Evolutionary conservation across 2,888 invertebrate species (phyloP).

Genomic region (Ichneumoninae sp.): DNA sequence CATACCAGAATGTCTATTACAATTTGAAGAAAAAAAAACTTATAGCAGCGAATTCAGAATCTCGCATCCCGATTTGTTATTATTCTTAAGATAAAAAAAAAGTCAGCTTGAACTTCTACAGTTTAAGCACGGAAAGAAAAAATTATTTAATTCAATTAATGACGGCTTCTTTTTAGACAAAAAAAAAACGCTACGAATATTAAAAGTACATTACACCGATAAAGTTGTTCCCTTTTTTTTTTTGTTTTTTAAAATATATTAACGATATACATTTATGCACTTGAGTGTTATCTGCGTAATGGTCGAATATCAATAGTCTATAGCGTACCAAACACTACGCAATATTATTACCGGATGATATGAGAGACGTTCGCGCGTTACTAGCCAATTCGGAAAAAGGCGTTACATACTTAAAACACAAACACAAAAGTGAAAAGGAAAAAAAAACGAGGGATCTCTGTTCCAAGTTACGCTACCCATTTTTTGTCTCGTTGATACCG

Average conservation of each 20-base stretch:
- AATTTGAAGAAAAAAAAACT: slow-evolving; percentile 28
- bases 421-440: slow-evolving; percentile 26
- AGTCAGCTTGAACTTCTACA: slow-evolving; percentile 20
- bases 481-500: slow-evolving; percentile 56
- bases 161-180: slow-evolving; percentile 58
- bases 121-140: slow-evolving; percentile 37
- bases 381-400: slow-evolving; percentile 48
- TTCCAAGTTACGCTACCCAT: slow-evolving; percentile 38
- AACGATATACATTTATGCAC: slow-evolving; percentile 53
- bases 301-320: slow-evolving; percentile 63
- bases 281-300: slow-evolving; percentile 63
- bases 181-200: slow-evolving; percentile 46
- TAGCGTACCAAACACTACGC: slow-evolving; percentile 58
- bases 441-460: slow-evolving; percentile 37
- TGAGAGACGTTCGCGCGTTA: slow-evolving; percentile 42
- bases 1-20: slow-evolving; percentile 67
- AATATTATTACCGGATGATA: slow-evolving; percentile 58
- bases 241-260: slow-evolving; percentile 27
- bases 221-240: slow-evolving; percentile 58
- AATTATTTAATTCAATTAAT: slow-evolving; percentile 58
- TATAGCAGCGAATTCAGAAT: slow-evolving; percentile 45
- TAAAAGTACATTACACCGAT: slow-evolving; percentile 61
- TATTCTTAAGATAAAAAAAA: slow-evolving; percentile 13
- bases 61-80: slow-evolving; percentile 46
- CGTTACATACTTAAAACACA: slow-evolving; percentile 67